Percentiles rank a stretch among this genome's conserved stretches.
phyloP scores from a whole-genome alignment of 1,140 invertebrate genomes.

The Drosophila pandora region DNA sequence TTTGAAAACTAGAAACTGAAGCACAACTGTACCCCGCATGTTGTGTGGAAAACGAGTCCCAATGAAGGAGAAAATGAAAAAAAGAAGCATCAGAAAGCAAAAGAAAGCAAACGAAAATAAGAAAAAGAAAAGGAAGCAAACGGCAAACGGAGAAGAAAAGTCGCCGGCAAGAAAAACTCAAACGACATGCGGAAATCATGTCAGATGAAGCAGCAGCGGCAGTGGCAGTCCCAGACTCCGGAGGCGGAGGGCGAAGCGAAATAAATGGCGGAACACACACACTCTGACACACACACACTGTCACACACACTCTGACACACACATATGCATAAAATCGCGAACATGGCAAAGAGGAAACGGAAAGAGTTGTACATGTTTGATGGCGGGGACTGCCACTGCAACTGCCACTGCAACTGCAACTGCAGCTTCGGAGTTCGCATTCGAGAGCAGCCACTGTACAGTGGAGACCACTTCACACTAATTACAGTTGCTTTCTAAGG shows the following conservation, averaged over 20 bases:
- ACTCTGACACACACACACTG: slow-evolving; percentile 28
- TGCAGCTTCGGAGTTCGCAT: slow-evolving; percentile 23
- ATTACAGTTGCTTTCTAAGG: neutral
- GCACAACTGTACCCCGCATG: neutral
- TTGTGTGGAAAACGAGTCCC: neutral
- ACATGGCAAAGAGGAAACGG: slow-evolving; percentile 68
- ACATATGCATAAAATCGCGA: slow-evolving; percentile 29
- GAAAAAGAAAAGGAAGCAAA: slow-evolving; percentile 34
- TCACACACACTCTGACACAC: slow-evolving; percentile 38
- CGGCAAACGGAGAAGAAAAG: slow-evolving; percentile 51
- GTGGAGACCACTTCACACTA: neutral
- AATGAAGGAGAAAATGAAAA: slow-evolving; percentile 1
- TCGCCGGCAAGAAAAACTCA: slow-evolving; percentile 60
- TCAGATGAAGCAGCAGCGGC: slow-evolving; percentile 73
- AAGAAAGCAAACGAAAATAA: slow-evolving; percentile 10
- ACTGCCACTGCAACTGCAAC: slow-evolving; percentile 26
- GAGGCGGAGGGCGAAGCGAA: slow-evolving; percentile 22
- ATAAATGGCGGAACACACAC: slow-evolving; percentile 63
- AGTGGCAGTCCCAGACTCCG: slow-evolving; percentile 31
- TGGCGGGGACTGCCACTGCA: slow-evolving; percentile 41
- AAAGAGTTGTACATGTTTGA: slow-evolving; percentile 72
- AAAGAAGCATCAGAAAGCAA: slow-evolving; percentile 1
- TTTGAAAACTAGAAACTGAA: neutral
- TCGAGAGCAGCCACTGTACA: slow-evolving; percentile 32
- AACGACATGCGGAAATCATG: slow-evolving; percentile 81